phyloP scores from a whole-genome alignment of 1,140 invertebrate species.

The Eumaeus atala region DNA sequence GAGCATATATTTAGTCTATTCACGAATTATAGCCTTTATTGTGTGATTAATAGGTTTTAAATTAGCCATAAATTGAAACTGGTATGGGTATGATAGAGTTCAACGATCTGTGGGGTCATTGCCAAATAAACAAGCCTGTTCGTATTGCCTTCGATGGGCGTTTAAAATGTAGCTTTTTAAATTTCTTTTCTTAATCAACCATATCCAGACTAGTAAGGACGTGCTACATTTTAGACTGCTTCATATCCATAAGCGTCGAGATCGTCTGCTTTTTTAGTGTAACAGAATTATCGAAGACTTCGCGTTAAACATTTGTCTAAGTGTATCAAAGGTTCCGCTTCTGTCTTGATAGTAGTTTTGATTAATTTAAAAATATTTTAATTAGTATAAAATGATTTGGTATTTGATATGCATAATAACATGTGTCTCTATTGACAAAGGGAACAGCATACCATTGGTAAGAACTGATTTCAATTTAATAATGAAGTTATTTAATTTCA shows the following conservation, averaged over 20 bases:
- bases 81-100: constrained; percentile 25
- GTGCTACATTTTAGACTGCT: constrained; percentile 53
- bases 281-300: constrained; percentile 41
- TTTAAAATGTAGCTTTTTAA: constrained; percentile 46
- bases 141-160: constrained; percentile 35
- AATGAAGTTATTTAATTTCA: no score
- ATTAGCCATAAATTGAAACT: constrained; percentile 11
- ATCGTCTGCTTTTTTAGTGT: constrained; percentile 60
- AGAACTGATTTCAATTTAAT: constrained; percentile 27
- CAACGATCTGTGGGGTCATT: constrained; percentile 59
- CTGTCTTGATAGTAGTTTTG: background rate
- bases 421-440: constrained; percentile 25
- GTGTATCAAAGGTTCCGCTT: constrained; percentile 10
- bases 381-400: constrained; percentile 23
- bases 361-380: background rate
- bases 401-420: constrained; percentile 27
- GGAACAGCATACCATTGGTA: constrained; percentile 22
- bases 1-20: background rate
- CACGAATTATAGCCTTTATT: background rate
- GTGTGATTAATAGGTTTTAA: constrained; percentile 7
- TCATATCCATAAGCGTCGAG: constrained; percentile 44
- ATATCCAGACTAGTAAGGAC: constrained; percentile 5
- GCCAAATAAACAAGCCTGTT: constrained; percentile 57
- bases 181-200: background rate
- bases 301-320: constrained; percentile 14